These are phyloP conservation scores for Anadara kagoshimensis DNA, from an alignment of 1,140 invertebrate species.

Conservation along the genomic window DNA sequence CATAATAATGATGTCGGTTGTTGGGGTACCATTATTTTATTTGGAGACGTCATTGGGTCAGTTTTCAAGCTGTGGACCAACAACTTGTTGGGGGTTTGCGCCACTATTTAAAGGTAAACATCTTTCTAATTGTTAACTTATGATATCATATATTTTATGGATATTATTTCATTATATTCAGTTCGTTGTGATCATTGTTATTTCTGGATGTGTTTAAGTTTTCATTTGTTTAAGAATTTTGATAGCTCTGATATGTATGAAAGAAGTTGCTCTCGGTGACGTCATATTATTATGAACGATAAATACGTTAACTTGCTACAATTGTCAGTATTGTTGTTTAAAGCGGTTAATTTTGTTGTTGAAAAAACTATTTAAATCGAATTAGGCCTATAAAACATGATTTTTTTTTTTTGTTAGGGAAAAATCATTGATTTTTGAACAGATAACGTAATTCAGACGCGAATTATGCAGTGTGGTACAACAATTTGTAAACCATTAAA, in stretches of 20 bases:
- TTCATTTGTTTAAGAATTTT: background rate
- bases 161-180: background rate
- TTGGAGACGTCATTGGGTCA: conserved; percentile 86
- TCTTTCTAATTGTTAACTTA: too few species aligned
- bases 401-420: background rate
- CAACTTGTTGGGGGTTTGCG: conserved; percentile 85
- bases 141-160: background rate
- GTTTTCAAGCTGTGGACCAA: conserved; percentile 83
- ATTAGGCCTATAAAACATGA: background rate
- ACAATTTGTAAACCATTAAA: background rate
- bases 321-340: background rate
- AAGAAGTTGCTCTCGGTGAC: background rate
- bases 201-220: background rate
- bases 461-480: background rate
- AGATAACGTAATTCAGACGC: background rate
- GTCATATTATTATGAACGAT: background rate
- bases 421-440: background rate
- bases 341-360: background rate
- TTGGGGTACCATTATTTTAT: conserved; percentile 83
- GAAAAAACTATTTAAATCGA: background rate
- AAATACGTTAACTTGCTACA: too few species aligned
- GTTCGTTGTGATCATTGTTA: background rate
- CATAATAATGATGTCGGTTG: conserved; percentile 77
- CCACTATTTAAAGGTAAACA: conserved; percentile 83
- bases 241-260: background rate